These are phyloP conservation scores for Nemotelus pantherinus DNA, from an alignment of 2,888 invertebrate genomes.

Conservation along the genomic window DNA sequence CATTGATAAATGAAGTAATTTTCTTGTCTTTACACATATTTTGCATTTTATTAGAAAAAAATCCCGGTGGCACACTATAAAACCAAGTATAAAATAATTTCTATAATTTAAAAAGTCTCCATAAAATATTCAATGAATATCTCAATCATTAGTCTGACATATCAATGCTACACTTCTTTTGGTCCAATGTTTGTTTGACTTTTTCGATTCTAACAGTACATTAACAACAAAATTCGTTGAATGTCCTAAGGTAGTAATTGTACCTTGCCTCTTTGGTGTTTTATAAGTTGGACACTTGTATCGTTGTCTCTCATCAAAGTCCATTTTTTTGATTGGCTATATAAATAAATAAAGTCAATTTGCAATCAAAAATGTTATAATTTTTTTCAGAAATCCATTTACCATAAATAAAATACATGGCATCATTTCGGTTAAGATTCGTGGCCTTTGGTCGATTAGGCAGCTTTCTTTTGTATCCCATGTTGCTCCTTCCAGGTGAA, in stretches of 20 bases:
- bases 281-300: conserved; percentile 82
- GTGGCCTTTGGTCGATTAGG: conserved; percentile 82
- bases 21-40: too few relatives aligned
- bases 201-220: conserved; percentile 72
- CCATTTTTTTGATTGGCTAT: conserved; percentile 61
- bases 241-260: conserved; percentile 82
- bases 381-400: not conserved
- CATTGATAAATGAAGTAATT: too few relatives aligned
- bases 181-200: conserved; percentile 78
- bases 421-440: conserved; percentile 80
- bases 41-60: too few relatives aligned
- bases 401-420: conserved; percentile 70
- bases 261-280: conserved; percentile 78
- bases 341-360: not conserved
- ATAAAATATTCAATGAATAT: too few relatives aligned
- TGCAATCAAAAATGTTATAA: conserved; percentile 1
- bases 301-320: conserved; percentile 66
- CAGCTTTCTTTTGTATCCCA: conserved; percentile 72
- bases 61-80: too few relatives aligned
- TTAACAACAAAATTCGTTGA: conserved; percentile 85
- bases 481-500: conserved; percentile 86
- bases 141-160: conserved; percentile 68
- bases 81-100: too few relatives aligned
- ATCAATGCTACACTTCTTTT: conserved; percentile 80
- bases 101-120: too few relatives aligned